Base-by-base conservation (phyloP, 1,140 invertebrate species). In the Zaprionus lachaisei region DNA sequence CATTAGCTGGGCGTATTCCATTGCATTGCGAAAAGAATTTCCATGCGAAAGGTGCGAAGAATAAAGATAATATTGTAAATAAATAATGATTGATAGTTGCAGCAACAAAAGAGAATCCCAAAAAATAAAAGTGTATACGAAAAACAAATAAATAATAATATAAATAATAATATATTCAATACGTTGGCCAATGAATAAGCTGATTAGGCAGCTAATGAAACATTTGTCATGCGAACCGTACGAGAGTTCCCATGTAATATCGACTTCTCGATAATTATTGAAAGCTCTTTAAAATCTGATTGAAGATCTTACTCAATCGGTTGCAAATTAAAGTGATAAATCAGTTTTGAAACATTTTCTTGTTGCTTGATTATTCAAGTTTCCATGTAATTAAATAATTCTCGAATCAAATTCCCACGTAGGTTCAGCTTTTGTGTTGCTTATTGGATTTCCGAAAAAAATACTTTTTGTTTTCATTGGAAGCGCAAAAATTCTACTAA, bases 1-100 rank as follows among this genome's bases (percentile, higher is more conserved):
- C 56, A 77, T 81, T 77, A 66, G 58, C 41, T 69, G 67, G 77
- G 72, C 72, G 77, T 75, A 55, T 17, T 41, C 7, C 37, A 41
- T 64, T 54, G 34, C 44, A 51, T 51, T 22, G 20, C 20, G 20
- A 28, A 58, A 68, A 47, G 41, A 47, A 28, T 9, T 67, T 24
- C n/a, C 62, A 20, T 66, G 41, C 65, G 12, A 64, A 72, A 73
- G 54, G 66, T 60, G 62, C 51, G 44, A 78, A 55, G 20, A 64
- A 63, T 55, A 12, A 14, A 28, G 38, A 61, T 51, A 24, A 37
- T 12, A 41, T 28, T 28, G 31, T 15, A 3, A 26, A 28, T 41
- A 64, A 54, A 37, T 44, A 49, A 22, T 47, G 12, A 68, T 64
- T 77, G 77, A 71, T 56, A 62, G 62, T 79, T 79, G 66, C 77